phyloP scores from a whole-genome alignment of 2,888 invertebrate species.

The Tineola bisselliella region DNA sequence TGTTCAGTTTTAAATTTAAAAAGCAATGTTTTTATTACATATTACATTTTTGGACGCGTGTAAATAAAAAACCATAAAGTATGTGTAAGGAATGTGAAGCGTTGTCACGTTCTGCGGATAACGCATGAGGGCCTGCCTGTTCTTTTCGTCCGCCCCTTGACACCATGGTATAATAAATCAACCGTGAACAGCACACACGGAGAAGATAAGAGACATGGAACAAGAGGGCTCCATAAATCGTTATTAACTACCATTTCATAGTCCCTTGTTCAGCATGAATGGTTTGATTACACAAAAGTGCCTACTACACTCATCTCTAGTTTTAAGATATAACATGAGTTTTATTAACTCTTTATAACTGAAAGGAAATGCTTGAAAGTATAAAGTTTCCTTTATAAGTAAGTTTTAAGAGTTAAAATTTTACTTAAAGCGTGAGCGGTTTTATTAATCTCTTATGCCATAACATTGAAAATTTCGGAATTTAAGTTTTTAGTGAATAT shows the following conservation, averaged over 20 bases:
- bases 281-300: constrained; percentile 2
- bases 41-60: too few species aligned
- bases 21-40: too few species aligned
- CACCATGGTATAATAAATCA: constrained; percentile 51
- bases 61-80: neutral
- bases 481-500: neutral
- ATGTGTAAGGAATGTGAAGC: neutral
- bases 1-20: neutral
- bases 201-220: constrained; percentile 55
- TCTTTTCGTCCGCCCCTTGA: constrained; percentile 34
- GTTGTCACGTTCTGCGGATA: neutral
- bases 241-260: constrained; percentile 52
- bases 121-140: constrained; percentile 18
- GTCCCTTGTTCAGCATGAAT: constrained; percentile 32
- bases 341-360: neutral
- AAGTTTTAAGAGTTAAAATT: neutral
- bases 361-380: neutral
- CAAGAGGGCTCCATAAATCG: constrained; percentile 64
- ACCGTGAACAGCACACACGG: constrained; percentile 52
- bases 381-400: neutral
- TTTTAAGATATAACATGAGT: neutral
- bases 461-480: neutral
- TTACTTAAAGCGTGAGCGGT: neutral
- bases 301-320: neutral
- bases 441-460: neutral